Base-by-base conservation (phyloP, 2,797 vertebrate genomes). In the Scolopax rusticola region DNA sequence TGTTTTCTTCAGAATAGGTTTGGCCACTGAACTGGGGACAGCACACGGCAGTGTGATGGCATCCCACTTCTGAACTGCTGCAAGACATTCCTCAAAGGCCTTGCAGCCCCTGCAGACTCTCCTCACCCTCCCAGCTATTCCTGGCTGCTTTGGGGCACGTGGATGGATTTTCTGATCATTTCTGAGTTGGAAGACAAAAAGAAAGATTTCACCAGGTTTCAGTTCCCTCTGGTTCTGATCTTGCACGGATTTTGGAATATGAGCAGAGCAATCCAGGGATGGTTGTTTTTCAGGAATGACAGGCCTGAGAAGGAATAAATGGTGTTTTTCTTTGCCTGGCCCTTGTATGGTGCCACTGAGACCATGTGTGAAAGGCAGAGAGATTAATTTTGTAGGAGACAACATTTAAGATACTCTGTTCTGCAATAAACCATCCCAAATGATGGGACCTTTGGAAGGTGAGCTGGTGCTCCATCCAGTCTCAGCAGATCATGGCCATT, bases 401-500 rank as follows among this genome's bases (percentile, higher is more conserved):
- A 51, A 32, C 8, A 14, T 64, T 24, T 74, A 82, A 40, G 64
- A 91, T 15, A 1, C 33, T 20, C 36, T 69, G 16, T 38, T 59
- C 43, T 85, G 32, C 7, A 21, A 17, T 28, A n/a, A 51, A 87
- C 15, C 4, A 3, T 43, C 17, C 27, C 43, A 51, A 54, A 18
- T 14, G 20, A 18, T 32, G 59, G 20, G 25, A 68, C 8, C 4
- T 63, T 50, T 56, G 70, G 25, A 57, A 79, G 28, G 15, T 11
- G 63, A 92, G 30, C 11, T 65, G 51, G 4, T 77, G 23, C 6
- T 25, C 6, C 36, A 40, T 60, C 21, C 24, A 45, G 23, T 6
- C 24, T 51, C 25, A 41, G 17, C 11, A 4, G 8, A 9, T 60
- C 24, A 6, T 0, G 2, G 2, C 16, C 28, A 54, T 45, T 36